phyloP scores from a whole-genome alignment of 2,113 vertebrate species.

The Erythrocebus patas region DNA sequence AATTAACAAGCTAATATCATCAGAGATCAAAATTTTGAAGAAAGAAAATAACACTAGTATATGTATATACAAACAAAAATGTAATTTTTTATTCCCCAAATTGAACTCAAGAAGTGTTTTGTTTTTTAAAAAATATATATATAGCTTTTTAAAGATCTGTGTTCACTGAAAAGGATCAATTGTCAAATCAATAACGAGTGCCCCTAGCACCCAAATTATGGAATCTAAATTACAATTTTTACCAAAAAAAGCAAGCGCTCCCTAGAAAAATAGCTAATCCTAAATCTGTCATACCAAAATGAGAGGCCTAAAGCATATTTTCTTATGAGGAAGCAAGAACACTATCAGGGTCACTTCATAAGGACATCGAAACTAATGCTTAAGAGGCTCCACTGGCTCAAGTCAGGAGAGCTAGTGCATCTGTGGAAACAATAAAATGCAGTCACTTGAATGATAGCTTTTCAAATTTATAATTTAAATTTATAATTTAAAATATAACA shows the following conservation, averaged over 20 bases:
- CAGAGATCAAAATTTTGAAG: background rate
- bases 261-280: background rate
- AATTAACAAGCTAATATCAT: background rate
- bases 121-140: background rate
- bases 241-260: background rate
- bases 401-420: background rate
- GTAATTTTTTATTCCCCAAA: background rate
- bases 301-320: background rate
- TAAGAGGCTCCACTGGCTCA: background rate
- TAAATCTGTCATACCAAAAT: background rate
- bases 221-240: background rate
- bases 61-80: no score
- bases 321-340: background rate
- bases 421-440: background rate
- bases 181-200: background rate
- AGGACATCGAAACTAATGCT: background rate
- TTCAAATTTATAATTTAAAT: background rate
- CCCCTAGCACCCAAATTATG: no score
- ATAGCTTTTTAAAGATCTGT: background rate
- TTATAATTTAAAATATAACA: no score
- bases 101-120: background rate
- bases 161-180: background rate
- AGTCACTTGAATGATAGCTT: background rate
- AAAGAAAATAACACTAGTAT: background rate
- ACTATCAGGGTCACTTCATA: no score